Percentiles rank a stretch among this genome's conserved stretches.
phyloP scores from a whole-genome alignment of 2,113 vertebrate species.

The Etheostoma cragini region DNA sequence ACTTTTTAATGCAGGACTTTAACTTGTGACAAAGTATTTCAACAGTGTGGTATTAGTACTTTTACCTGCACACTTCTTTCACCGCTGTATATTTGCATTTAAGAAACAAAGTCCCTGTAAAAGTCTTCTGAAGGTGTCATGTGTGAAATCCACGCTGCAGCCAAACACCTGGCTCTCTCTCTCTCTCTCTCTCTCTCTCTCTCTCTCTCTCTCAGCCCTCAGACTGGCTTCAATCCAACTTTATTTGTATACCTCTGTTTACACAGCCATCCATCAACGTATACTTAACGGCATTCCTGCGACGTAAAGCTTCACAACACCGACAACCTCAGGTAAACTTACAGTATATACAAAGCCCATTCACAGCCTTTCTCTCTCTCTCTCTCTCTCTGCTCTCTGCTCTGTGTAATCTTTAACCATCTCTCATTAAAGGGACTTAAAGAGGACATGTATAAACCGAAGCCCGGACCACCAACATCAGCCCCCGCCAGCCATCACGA shows the following conservation, averaged over 20 bases:
- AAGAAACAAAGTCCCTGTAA: background rate
- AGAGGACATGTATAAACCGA: constrained; percentile 17
- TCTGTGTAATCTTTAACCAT: constrained; percentile 30
- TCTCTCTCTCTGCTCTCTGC: background rate
- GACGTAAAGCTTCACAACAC: constrained; percentile 34
- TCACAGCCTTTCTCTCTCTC: background rate
- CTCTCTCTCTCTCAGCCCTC: background rate
- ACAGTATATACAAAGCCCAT: constrained; percentile 38
- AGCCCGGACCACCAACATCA: constrained; percentile 56
- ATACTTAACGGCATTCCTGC: constrained; percentile 56
- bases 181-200: background rate
- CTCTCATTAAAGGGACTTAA: constrained; percentile 13
- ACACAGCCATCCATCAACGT: constrained; percentile 52
- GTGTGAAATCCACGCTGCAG: background rate
- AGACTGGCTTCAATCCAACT: constrained; percentile 47
- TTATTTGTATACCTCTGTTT: constrained; percentile 68
- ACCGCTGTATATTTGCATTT: background rate
- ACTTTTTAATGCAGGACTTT: no score
- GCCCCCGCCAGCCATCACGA: background rate
- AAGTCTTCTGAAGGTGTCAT: background rate
- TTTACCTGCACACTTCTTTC: no score
- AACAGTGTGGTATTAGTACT: no score
- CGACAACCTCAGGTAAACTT: constrained; percentile 48
- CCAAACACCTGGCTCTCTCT: constrained; percentile 9
- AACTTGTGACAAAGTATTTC: no score